Evolutionary conservation across 2,113 vertebrate species (phyloP).

Genomic region (Myxocyprinus asiaticus): DNA sequence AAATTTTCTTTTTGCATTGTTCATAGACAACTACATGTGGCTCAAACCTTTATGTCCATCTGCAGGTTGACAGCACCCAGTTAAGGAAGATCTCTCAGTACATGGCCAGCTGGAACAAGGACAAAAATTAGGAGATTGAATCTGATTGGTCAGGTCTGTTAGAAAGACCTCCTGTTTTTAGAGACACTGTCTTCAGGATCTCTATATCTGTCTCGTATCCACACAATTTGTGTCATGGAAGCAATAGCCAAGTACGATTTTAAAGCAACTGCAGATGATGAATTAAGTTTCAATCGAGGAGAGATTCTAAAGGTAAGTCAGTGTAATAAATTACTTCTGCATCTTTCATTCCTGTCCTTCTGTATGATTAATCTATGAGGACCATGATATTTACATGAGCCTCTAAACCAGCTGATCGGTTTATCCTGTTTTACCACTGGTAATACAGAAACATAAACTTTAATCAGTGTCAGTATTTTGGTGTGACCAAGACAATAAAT

Average conservation of each 20-base stretch:
- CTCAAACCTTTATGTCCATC: slow-evolving; percentile 2
- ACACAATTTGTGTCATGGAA: slow-evolving; percentile 80
- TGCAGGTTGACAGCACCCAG: slow-evolving; percentile 8
- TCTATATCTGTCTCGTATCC: not conserved
- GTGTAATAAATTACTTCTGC: not conserved
- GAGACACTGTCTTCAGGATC: not conserved
- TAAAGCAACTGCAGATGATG: slow-evolving; percentile 68
- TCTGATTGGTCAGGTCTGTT: not conserved
- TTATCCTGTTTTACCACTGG: not conserved
- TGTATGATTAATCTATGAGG: not conserved
- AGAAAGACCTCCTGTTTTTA: not conserved
- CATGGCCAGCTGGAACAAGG: slow-evolving; percentile 2
- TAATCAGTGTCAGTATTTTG: slow-evolving; percentile 6
- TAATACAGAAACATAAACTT: slow-evolving; percentile 19
- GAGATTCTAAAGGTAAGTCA: slow-evolving; percentile 91
- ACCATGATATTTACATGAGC: not conserved
- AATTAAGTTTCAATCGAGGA: slow-evolving; percentile 97
- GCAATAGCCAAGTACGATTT: slow-evolving; percentile 78
- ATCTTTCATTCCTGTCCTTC: not conserved
- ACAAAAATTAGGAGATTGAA: slow-evolving; percentile 17
- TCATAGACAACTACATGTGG: not conserved
- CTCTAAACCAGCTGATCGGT: not conserved
- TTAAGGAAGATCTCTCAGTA: slow-evolving; percentile 2
- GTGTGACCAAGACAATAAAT: no score
- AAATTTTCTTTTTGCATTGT: not conserved